phyloP scores from a whole-genome alignment of 2,113 vertebrate genomes.

The Archilochus colubris region DNA sequence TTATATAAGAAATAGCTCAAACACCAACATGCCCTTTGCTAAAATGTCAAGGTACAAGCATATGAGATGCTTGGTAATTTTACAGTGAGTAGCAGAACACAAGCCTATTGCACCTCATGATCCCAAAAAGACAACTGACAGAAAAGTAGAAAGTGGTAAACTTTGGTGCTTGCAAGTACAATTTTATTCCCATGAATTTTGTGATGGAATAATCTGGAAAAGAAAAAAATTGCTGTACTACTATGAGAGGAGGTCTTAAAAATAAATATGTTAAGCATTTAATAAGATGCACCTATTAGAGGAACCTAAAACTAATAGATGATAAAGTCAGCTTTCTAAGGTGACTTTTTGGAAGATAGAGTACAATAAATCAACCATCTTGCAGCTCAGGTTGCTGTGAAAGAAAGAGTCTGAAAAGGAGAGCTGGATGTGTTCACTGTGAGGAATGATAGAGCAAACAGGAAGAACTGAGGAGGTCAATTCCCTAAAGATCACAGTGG shows the following conservation, averaged over 20 bases:
- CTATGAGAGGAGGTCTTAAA: background rate
- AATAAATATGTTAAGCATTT: background rate
- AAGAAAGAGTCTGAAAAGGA: background rate
- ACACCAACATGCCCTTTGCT: background rate
- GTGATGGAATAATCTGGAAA: background rate
- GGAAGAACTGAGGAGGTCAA: background rate
- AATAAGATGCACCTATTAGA: constrained; percentile 10
- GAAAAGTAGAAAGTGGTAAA: background rate
- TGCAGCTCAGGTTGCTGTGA: background rate
- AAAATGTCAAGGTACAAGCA: background rate
- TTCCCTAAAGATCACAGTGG: background rate
- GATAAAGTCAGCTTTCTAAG: background rate
- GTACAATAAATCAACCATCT: background rate
- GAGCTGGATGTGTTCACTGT: background rate
- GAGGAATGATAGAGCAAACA: constrained; percentile 10
- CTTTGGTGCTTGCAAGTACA: background rate
- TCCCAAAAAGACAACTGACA: background rate
- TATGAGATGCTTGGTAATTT: background rate
- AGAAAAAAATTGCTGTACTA: background rate
- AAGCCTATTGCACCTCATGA: background rate
- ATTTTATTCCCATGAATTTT: background rate
- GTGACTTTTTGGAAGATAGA: background rate
- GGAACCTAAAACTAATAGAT: background rate
- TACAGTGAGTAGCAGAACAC: background rate
- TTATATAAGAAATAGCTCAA: background rate